Conservation (phyloP, 53 echinoderm and acorn worm genomes). For the Apostichopus leukothele region DNA sequence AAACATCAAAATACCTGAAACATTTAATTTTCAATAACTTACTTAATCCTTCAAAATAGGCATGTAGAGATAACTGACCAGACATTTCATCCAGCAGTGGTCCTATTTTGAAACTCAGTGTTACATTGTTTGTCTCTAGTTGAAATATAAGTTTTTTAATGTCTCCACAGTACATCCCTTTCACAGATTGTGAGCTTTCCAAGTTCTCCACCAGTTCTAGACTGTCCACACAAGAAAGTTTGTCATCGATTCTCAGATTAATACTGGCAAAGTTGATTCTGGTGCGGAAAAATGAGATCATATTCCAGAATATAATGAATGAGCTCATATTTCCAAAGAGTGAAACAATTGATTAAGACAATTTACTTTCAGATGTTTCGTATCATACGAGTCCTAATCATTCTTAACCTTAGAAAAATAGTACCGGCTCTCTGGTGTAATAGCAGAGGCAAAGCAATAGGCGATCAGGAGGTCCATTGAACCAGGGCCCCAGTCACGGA, state of each 20-base stretch:
- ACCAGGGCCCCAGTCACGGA: too few species aligned
- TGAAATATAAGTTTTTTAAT: neutral
- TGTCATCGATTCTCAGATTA: neutral
- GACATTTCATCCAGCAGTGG: neutral
- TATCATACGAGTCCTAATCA: too few species aligned
- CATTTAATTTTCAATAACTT: neutral
- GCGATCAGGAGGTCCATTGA: too few species aligned
- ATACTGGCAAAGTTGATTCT: neutral
- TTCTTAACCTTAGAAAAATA: too few species aligned
- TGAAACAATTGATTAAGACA: too few species aligned
- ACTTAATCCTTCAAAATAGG: constrained; percentile 5
- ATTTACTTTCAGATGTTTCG: too few species aligned
- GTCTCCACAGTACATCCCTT: neutral
- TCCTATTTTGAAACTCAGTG: neutral
- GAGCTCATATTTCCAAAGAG: too few species aligned
- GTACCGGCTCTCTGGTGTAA: too few species aligned
- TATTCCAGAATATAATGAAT: neutral
- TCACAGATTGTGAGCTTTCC: neutral
- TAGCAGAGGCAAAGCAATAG: too few species aligned
- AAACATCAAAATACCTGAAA: too few species aligned
- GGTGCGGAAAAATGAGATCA: neutral
- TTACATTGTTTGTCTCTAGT: neutral
- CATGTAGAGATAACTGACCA: neutral
- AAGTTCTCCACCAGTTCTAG: neutral
- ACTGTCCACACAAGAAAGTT: neutral